Percentiles rank a stretch among this genome's conserved stretches.
phyloP scores from a whole-genome alignment of 2,113 vertebrate species.

The Xiphorhynchus elegans region DNA sequence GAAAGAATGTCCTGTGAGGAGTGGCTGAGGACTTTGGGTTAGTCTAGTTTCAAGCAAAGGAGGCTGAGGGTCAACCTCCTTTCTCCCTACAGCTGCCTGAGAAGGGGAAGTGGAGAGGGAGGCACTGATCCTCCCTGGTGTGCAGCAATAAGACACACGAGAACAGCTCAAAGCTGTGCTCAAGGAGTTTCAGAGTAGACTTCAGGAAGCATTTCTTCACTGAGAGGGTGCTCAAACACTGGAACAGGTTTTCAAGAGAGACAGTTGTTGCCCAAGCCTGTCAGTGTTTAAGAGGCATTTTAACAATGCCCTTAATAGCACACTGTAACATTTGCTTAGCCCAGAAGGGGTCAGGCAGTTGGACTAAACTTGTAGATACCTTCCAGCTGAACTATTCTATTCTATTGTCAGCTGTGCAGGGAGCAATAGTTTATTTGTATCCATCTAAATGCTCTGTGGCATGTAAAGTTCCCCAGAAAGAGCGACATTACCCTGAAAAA shows the following conservation, averaged over 20 bases:
- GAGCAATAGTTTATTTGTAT: fast-evolving
- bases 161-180: neutral
- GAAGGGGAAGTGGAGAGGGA: neutral
- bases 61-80: fast-evolving
- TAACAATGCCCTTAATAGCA: neutral
- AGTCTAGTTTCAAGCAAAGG: neutral
- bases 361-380: too few relatives aligned
- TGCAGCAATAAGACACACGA: fast-evolving
- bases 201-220: neutral
- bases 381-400: neutral
- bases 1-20: neutral
- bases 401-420: neutral
- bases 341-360: neutral
- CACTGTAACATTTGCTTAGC: neutral
- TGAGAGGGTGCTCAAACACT: neutral
- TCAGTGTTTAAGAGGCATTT: neutral
- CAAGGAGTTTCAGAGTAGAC: neutral
- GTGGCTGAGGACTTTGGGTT: neutral
- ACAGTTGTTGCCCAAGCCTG: fast-evolving
- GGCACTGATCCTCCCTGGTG: neutral
- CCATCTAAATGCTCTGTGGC: neutral
- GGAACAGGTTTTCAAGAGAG: neutral
- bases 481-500: neutral
- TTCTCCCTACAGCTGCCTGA: neutral
- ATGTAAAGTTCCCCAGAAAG: neutral